These are phyloP conservation scores for Rhopalosiphum padi DNA, from an alignment of 1,140 invertebrate species.

Conservation along the genomic window DNA sequence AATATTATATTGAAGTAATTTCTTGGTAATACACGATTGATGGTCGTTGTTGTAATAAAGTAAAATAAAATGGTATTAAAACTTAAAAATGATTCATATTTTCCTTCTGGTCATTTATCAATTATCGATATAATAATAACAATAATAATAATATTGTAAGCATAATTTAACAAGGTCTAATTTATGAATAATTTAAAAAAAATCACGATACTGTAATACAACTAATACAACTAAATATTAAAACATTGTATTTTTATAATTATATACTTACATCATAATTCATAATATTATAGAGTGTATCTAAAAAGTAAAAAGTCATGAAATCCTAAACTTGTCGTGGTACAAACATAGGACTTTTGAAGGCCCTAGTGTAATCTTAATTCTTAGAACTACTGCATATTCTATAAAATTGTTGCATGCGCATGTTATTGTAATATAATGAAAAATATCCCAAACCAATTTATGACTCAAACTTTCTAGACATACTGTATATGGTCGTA, in stretches of 20 bases:
- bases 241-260: background rate
- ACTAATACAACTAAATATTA: background rate
- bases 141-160: background rate
- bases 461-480: background rate
- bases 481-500: background rate
- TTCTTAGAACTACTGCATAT: background rate
- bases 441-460: background rate
- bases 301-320: background rate
- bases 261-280: background rate
- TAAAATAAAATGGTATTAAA: background rate
- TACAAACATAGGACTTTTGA: background rate
- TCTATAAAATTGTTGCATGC: background rate
- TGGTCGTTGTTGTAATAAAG: background rate
- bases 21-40: background rate
- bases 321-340: background rate
- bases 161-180: background rate
- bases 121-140: background rate
- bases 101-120: background rate
- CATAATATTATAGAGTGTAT: background rate
- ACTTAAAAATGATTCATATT: background rate
- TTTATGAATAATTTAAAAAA: slow-evolving; percentile 5
- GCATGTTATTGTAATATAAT: background rate
- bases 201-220: background rate
- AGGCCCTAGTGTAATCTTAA: background rate
- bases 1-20: background rate